Percentiles rank a stretch among this genome's conserved stretches.
Conservation (phyloP, 2,888 invertebrate genomes). For the Drosophila picticornis region DNA sequence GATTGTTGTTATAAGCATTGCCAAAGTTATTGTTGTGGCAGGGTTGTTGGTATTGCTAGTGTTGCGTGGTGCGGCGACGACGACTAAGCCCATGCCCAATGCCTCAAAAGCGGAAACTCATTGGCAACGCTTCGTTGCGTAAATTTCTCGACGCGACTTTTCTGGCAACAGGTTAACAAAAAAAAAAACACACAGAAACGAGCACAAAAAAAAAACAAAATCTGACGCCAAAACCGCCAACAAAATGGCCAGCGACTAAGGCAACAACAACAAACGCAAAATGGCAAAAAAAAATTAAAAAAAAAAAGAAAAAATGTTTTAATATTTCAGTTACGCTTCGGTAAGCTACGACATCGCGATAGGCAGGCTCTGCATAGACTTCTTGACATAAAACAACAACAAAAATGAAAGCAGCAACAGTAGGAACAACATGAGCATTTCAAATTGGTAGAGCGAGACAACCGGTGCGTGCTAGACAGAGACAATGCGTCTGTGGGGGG, state of each 20-base stretch:
- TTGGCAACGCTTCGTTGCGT: conserved; percentile 85
- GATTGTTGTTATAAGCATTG: conserved; percentile 42
- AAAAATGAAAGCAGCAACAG: conserved; percentile 29
- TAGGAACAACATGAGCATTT: conserved; percentile 48
- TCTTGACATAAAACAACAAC: conserved; percentile 62
- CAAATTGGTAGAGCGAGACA: conserved; percentile 41
- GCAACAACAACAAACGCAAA: conserved; percentile 36
- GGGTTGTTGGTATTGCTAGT: conserved; percentile 22
- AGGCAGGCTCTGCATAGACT: conserved; percentile 69
- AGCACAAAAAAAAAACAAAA: conserved; percentile 56
- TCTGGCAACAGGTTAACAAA: conserved; percentile 72
- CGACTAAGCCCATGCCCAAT: conserved; percentile 72
- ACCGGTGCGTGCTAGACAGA: conserved; percentile 10
- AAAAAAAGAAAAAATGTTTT: conserved; percentile 60
- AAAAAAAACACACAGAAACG: conserved; percentile 31
- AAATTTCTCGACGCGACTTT: conserved; percentile 71
- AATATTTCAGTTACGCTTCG: conserved; percentile 83
- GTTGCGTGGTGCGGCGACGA: conserved; percentile 47
- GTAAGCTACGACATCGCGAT: conserved; percentile 79
- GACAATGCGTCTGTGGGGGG: conserved; percentile 19
- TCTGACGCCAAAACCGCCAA: conserved; percentile 74
- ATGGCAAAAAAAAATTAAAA: conserved; percentile 25
- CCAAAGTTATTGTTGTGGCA: conserved; percentile 54
- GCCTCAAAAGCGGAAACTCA: conserved; percentile 83
- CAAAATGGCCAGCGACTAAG: conserved; percentile 70